phyloP scores from a whole-genome alignment of 1,140 invertebrate genomes.

The Lysiphlebus fabarum region DNA sequence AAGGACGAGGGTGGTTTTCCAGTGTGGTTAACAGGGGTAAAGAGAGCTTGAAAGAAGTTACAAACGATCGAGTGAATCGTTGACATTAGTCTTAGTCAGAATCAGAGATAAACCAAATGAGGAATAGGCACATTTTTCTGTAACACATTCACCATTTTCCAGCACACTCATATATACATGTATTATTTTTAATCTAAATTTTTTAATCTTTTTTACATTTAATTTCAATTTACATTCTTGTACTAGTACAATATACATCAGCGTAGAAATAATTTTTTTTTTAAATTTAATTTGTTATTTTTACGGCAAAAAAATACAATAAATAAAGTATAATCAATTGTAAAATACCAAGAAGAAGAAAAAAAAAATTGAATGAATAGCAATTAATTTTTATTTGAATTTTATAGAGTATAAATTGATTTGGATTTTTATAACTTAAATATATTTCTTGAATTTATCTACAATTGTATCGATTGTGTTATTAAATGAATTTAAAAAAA shows the following conservation, averaged over 20 bases:
- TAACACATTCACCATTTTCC: conserved; percentile 29
- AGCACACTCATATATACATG: too few relatives aligned
- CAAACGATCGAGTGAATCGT: conserved; percentile 45
- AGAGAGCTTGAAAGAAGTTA: conserved; percentile 32
- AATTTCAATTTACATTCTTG: background rate
- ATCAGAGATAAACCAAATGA: conserved; percentile 48
- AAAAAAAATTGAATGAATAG: too few relatives aligned
- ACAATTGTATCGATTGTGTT: too few relatives aligned
- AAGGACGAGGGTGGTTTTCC: conserved; percentile 8
- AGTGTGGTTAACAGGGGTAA: conserved; percentile 13
- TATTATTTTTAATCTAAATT: background rate
- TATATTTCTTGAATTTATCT: too few relatives aligned
- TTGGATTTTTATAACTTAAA: background rate
- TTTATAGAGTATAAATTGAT: too few relatives aligned
- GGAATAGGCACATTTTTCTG: conserved; percentile 30
- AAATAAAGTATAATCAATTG: too few relatives aligned
- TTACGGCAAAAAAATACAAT: too few relatives aligned
- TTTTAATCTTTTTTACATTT: background rate
- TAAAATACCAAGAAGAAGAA: too few relatives aligned
- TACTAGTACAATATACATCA: background rate
- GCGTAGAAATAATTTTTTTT: background rate
- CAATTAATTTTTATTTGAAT: too few relatives aligned
- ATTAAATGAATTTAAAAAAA: too few relatives aligned
- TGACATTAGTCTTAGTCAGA: conserved; percentile 48
- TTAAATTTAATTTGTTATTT: background rate